These are phyloP conservation scores for Venturia canescens DNA, from an alignment of 1,140 invertebrate species.

Conservation along the genomic window DNA sequence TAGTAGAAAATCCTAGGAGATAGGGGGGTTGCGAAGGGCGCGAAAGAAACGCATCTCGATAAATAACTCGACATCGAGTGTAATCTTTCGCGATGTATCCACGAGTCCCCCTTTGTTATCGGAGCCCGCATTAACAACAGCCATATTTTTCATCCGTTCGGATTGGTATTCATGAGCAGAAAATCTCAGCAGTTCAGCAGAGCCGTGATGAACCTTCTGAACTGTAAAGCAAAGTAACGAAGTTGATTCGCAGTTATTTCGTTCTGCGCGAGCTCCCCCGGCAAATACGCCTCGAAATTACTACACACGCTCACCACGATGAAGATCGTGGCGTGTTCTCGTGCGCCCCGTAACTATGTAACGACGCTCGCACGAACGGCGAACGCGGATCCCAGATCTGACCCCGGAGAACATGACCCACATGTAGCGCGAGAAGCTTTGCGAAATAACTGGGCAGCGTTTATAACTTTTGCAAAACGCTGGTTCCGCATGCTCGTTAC, in stretches of 20 bases:
- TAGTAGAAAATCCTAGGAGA: background rate
- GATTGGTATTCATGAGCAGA: background rate
- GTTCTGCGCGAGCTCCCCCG: background rate
- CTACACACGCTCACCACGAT: constrained; percentile 14
- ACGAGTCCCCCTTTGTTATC: background rate
- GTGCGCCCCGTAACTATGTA: constrained; percentile 36
- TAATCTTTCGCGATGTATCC: background rate
- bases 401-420: background rate
- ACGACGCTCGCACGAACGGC: background rate
- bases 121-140: too few species aligned
- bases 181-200: background rate
- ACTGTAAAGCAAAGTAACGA: background rate
- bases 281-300: background rate
- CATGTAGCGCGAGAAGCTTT: background rate
- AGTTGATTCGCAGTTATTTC: constrained; percentile 1
- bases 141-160: background rate
- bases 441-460: too few species aligned
- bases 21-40: background rate
- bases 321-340: constrained; percentile 37
- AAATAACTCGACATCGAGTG: constrained; percentile 36
- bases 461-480: too few species aligned
- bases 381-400: background rate
- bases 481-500: too few species aligned
- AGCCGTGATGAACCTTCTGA: background rate
- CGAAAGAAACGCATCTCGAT: constrained; percentile 13